Evolutionary conservation across 2,113 vertebrate genomes (phyloP).

Genomic region (Neodon shergylaensis): DNA sequence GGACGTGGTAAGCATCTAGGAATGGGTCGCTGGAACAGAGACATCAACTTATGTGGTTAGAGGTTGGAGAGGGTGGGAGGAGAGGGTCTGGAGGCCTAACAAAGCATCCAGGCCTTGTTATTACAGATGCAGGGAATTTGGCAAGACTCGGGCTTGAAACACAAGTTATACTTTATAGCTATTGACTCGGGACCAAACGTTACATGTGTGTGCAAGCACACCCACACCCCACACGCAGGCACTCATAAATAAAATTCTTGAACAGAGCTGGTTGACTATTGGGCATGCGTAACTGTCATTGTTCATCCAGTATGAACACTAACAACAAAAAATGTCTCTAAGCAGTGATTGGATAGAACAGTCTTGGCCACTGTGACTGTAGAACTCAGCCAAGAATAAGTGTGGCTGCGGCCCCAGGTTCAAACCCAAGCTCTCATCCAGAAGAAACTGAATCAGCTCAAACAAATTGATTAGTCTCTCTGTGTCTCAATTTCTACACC

Average conservation of each 20-base stretch:
- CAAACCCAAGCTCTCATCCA: neutral
- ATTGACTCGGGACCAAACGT: neutral
- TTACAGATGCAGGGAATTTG: neutral
- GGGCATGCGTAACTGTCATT: neutral
- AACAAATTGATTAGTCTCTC: neutral
- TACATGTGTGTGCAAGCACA: neutral
- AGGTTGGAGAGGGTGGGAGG: neutral
- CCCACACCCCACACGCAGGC: neutral
- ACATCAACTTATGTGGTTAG: neutral
- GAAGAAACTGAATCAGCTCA: no score
- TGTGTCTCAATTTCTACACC: neutral
- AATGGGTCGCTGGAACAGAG: neutral
- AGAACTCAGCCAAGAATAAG: neutral
- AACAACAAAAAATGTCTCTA: neutral
- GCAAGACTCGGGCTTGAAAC: neutral
- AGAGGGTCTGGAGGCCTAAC: neutral
- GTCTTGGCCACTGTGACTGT: neutral
- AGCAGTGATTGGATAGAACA: neutral
- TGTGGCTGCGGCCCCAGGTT: neutral
- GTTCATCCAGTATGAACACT: neutral
- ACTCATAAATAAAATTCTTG: neutral
- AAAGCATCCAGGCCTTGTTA: neutral
- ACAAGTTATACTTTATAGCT: neutral
- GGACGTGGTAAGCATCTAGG: neutral
- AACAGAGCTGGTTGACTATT: neutral